Evolutionary conservation across 1,140 invertebrate genomes (phyloP), one percentile per base, ranked within the genome.

Genomic region (Goniozus legneri): DNA sequence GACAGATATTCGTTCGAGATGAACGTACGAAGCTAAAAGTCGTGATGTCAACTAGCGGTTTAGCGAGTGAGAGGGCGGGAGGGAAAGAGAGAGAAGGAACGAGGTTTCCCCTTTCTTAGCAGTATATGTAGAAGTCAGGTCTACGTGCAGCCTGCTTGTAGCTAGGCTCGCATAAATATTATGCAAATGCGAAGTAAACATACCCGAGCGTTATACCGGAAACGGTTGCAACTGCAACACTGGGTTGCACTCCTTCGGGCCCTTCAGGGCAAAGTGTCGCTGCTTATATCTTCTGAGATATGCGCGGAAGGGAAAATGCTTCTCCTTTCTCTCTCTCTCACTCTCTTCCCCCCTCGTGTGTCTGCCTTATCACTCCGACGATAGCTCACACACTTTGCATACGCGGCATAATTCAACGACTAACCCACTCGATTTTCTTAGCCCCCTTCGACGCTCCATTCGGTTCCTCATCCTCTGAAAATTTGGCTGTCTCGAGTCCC

Each of bases 351-450:
- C n/a, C n/a, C 61, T 73, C 67, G 65, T 68, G 67, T 73, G 65
- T 71, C 65, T 66, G 58, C 50, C 68, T 73, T 73, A 73, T 71
- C 70, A 69, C 60, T 67, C 39, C 50, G 57, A 60, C 67, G 70
- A 71, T 69, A 73, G 64, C 65, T 69, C 54, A 67, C n/a, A n/a
- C 63, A 59, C 64, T 73, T 71, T 73, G 67, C 70, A 72, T 72
- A 69, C 65, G 61, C 62, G 60, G 67, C 64, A 70, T 70, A 69
- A 73, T 69, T 73, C 67, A 71, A 69, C 57, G 56, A 45, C 58
- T 42, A 61, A 63, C 56, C 65, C 52, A n/a, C n/a, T n/a, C n/a
- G n/a, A 20, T 24, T 24, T 18, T 20, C 30, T 27, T 21, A 12
- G 0, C 18, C n/a, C 10, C 7, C 18, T 44, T 2, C 12, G 18